Evolutionary conservation across 2,113 vertebrate genomes (phyloP).

Genomic region (Bujurquina vittata): DNA sequence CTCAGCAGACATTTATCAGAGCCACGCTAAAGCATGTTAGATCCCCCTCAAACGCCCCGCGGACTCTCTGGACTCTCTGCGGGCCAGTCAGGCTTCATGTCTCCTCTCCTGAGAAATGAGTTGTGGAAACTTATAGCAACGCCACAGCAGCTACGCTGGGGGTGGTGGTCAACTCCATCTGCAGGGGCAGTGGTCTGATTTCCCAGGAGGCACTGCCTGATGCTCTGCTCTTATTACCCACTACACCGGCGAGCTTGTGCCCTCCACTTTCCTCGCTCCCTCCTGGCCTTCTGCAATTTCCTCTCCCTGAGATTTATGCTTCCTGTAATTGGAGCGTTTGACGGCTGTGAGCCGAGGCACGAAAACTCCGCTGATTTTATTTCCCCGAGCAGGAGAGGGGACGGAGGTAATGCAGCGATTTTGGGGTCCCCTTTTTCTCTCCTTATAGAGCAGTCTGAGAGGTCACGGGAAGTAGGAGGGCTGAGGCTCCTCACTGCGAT

Average conservation of each 20-base stretch:
- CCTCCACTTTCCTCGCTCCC: slow-evolving; percentile 27
- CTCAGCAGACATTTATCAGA: slow-evolving; percentile 1
- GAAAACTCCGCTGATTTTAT: slow-evolving; percentile 15
- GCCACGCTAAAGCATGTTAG: not conserved
- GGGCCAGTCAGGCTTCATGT: slow-evolving; percentile 4
- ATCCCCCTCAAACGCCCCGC: not conserved
- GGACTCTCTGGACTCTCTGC: slow-evolving; percentile 1
- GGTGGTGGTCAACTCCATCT: slow-evolving; percentile 39
- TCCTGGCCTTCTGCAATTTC: slow-evolving; percentile 44
- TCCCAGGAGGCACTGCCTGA: slow-evolving; percentile 42
- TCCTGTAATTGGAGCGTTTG: slow-evolving; percentile 58
- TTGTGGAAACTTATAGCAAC: slow-evolving; percentile 11
- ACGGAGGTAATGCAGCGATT: not conserved
- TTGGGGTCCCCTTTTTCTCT: not conserved
- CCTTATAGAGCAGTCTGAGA: not conserved
- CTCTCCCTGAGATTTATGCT: slow-evolving; percentile 55
- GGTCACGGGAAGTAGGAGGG: not conserved
- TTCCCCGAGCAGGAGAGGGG: slow-evolving; percentile 15
- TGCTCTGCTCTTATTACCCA: slow-evolving; percentile 43
- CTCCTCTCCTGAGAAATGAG: slow-evolving; percentile 11
- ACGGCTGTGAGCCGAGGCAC: slow-evolving; percentile 5
- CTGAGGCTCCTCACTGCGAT: not conserved
- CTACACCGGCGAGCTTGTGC: slow-evolving; percentile 15
- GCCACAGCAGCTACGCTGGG: not conserved
- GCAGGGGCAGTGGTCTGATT: slow-evolving; percentile 50